A percentile compares a stretch with the other conserved stretches of the same genome.
These are phyloP conservation scores for Litoditis marina DNA, from an alignment of 2,888 invertebrate species.

Conservation along the genomic window DNA sequence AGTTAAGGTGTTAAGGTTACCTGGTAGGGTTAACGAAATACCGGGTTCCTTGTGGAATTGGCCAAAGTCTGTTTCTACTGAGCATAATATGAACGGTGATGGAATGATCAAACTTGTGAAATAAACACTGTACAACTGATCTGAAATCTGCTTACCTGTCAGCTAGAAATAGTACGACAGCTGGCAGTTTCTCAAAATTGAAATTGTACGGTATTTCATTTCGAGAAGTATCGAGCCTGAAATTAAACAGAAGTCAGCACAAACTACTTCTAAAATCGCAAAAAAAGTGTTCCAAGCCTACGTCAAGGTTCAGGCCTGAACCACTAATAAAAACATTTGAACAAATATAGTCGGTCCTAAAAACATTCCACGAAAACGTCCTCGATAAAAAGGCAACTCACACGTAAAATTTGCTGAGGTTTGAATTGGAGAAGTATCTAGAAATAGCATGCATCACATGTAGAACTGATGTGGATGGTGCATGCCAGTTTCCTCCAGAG, in stretches of 20 bases:
- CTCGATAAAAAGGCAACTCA: constrained; percentile 13
- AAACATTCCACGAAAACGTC: too few species aligned
- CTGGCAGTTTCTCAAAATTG: constrained; percentile 31
- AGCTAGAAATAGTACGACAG: constrained; percentile 34
- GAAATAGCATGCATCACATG: constrained; percentile 24
- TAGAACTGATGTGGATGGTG: constrained; percentile 21
- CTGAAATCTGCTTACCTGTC: constrained; percentile 6
- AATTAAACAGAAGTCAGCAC: not conserved
- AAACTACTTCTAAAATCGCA: not conserved
- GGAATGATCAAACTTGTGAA: too few species aligned
- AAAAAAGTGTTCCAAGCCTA: too few species aligned
- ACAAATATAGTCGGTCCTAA: not conserved
- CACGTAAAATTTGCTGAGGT: constrained; percentile 32
- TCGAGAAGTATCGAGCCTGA: constrained; percentile 33
- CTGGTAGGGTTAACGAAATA: too few species aligned
- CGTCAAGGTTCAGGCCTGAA: too few species aligned
- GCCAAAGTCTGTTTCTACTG: too few species aligned
- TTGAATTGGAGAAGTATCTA: constrained; percentile 19
- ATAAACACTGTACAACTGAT: too few species aligned
- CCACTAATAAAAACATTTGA: too few species aligned
- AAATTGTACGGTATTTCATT: constrained; percentile 38
- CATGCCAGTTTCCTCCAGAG: constrained; percentile 33
- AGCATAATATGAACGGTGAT: too few species aligned
- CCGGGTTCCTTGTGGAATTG: too few species aligned
- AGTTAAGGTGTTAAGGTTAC: too few species aligned